Percentiles rank a stretch among this genome's conserved stretches.
Conservation (phyloP, 2,113 vertebrate species). For the Notarius lentiginosus region DNA sequence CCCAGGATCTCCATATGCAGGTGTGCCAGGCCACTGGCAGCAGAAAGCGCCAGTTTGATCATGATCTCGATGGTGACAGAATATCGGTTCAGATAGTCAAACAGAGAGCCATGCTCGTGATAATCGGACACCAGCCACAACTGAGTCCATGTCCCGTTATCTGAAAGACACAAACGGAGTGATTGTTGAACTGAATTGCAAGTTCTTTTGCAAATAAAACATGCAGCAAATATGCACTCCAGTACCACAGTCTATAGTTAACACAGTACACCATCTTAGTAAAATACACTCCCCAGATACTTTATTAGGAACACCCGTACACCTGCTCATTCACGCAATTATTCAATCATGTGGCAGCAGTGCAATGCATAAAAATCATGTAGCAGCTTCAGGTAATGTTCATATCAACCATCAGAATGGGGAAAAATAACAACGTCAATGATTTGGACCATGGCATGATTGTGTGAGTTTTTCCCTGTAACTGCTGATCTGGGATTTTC, state of each 20-base stretch:
- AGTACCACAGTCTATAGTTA: neutral
- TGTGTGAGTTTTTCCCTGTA: neutral
- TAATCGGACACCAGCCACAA: slow-evolving; percentile 95
- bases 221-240: neutral
- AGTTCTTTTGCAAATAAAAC: neutral
- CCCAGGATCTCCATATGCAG: slow-evolving; percentile 98
- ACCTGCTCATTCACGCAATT: neutral
- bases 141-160: slow-evolving; percentile 97
- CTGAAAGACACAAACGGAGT: slow-evolving; percentile 62
- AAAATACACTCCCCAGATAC: neutral
- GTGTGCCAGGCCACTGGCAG: slow-evolving; percentile 91
- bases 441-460: neutral
- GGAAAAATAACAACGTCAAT: neutral
- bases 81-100: slow-evolving; percentile 93
- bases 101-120: slow-evolving; percentile 92
- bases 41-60: slow-evolving; percentile 91
- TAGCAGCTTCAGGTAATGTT: neutral
- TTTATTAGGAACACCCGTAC: neutral
- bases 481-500: neutral
- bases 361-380: neutral
- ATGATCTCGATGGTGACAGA: slow-evolving; percentile 90
- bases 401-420: neutral
- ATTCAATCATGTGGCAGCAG: neutral
- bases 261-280: neutral
- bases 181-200: neutral